Evolutionary conservation across 1,140 invertebrate genomes (phyloP), one percentile per base, ranked within the genome.

Genomic region (Manduca sexta): DNA sequence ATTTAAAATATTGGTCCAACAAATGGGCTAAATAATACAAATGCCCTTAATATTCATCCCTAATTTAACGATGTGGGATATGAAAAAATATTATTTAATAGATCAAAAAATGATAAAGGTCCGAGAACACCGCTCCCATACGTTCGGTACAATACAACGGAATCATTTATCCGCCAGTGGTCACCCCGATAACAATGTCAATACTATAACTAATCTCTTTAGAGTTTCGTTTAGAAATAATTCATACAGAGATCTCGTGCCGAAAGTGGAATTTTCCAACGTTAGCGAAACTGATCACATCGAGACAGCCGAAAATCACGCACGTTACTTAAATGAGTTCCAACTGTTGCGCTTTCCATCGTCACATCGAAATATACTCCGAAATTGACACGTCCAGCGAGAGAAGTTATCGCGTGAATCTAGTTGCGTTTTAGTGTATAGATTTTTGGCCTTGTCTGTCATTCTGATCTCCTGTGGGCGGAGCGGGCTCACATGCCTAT

Each of bases 401-500:
- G 62, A 74, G 56, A 57, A 40, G 58, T 65, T 56, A 52, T 59
- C 56, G 52, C 37, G 63, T 69, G 46, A 58, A 52, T 56, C 56
- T 56, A 60, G 43, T 70, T 71, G 57, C 56, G 60, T 62, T 67
- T 70, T 44, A 42, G 56, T 50, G 63, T 70, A 67, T 74, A 54
- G 56, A 56, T 68, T 74, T 77, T 80, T 69, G 65, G 66, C 60
- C 60, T 73, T 64, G 67, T 76, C 68, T 66, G 75, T 80, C 64
- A 79, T 60, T 82, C 69, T 52, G 71, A 79, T 73, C 73, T 74
- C 69, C 69, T 75, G 63, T 71, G 67, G 67, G 74, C 56, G 51
- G 65, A 57, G 48, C 76, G 72, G 34, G 64, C 88, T 91, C 93
- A 94, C 90, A 95, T 92, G 74, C 93, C 93, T 75, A 94, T 93